Percentiles rank a stretch among this genome's conserved stretches.
Evolutionary conservation across 2,888 invertebrate species (phyloP).

Genomic region (Andricus curvator): DNA sequence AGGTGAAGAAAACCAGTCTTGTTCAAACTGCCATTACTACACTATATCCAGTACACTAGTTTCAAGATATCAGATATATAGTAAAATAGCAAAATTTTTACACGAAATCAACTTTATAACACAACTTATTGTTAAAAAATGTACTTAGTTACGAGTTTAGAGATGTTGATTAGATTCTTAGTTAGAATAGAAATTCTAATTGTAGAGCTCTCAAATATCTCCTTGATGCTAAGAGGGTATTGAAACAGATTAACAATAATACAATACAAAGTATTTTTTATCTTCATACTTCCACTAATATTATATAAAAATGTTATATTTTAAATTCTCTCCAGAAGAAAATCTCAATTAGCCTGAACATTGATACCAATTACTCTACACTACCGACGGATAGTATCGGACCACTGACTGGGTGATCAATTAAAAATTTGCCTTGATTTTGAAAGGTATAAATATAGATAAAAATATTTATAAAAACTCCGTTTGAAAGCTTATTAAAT

Average conservation of each 20-base stretch:
- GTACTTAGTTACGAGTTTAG: slow-evolving; percentile 1
- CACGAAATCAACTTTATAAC: background rate
- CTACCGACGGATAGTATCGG: no score
- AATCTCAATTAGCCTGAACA: background rate
- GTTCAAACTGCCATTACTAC: background rate
- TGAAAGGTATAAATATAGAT: no score
- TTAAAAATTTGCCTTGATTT: no score
- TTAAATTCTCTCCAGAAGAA: background rate
- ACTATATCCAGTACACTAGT: background rate
- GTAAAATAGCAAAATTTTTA: background rate
- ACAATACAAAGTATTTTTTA: no score
- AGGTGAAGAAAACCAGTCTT: background rate
- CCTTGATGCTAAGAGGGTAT: slow-evolving; percentile 2
- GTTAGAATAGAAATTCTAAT: slow-evolving; percentile 6
- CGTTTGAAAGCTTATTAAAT: no score
- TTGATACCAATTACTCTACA: background rate
- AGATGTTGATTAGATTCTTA: slow-evolving; percentile 23
- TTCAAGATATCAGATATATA: background rate
- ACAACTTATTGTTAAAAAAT: background rate
- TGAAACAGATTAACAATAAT: background rate
- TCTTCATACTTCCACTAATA: background rate
- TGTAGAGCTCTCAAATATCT: slow-evolving; percentile 22
- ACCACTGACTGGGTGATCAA: no score
- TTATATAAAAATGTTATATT: background rate
- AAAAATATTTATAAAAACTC: no score